These are phyloP conservation scores for Agrotis puta DNA, from an alignment of 2,888 invertebrate species.

Conservation along the genomic window DNA sequence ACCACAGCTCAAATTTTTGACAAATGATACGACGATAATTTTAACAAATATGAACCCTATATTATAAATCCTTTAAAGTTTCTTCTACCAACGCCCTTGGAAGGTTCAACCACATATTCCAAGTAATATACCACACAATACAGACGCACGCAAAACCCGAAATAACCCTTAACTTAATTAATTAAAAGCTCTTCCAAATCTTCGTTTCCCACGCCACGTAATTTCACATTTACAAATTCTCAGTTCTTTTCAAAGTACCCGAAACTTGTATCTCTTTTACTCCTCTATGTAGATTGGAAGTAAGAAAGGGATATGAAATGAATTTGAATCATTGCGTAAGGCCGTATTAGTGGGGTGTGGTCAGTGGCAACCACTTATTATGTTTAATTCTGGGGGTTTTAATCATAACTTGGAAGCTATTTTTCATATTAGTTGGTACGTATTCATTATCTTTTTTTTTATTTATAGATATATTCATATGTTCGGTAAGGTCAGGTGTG, in stretches of 20 bases:
- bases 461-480: slow-evolving; percentile 48
- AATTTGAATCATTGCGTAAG: slow-evolving; percentile 81
- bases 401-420: slow-evolving; percentile 80
- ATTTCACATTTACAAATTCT: slow-evolving; percentile 69
- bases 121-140: slow-evolving; percentile 41
- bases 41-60: not conserved
- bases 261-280: slow-evolving; percentile 69
- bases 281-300: slow-evolving; percentile 42
- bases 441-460: slow-evolving; percentile 64
- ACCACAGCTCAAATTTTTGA: no score
- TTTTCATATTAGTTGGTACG: slow-evolving; percentile 73
- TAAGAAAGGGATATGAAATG: slow-evolving; percentile 73
- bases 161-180: slow-evolving; percentile 62
- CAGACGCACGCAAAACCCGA: slow-evolving; percentile 35
- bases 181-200: slow-evolving; percentile 60
- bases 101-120: slow-evolving; percentile 15
- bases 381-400: slow-evolving; percentile 82
- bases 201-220: slow-evolving; percentile 80
- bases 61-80: not conserved
- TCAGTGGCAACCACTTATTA: slow-evolving; percentile 84
- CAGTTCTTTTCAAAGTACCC: slow-evolving; percentile 65
- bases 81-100: slow-evolving; percentile 15
- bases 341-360: slow-evolving; percentile 85
- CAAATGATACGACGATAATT: not conserved
- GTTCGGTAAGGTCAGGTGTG: slow-evolving; percentile 49